Base-by-base conservation (phyloP, 2,113 vertebrate species). In the Delphinapterus leucas region DNA sequence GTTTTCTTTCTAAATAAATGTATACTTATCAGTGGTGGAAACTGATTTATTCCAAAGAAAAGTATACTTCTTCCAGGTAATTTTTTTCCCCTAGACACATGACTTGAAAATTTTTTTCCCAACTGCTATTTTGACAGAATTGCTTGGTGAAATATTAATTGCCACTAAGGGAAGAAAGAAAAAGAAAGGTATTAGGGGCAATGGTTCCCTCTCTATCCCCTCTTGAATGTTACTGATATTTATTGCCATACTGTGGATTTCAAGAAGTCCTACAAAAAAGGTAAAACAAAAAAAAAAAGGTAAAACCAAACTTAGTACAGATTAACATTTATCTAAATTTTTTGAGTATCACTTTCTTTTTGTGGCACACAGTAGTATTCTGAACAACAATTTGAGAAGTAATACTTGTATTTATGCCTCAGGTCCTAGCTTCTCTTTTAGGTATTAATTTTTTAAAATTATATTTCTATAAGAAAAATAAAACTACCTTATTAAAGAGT, bases 1-100 rank as follows among this genome's bases (percentile, higher is more conserved):
- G 85, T 93, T 65, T 93, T 89, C 41, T 86, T 81, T 33, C 68
- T 89, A 97, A 96, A 89, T 92, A 79, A 80, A 82, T 82, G 1
- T 26, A 6, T 71, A 36, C 15, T 65, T 71, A 36, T 8, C 33
- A 81, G 14, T 96, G 81, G 36, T 92, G 12, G 23, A 92, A 44
- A 38, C 26, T 89, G 58, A 67, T 96, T 88, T 96, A 89, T 86
- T 91, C 14, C 31, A 84, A 86, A 73, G 58, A 67, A 92, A 67
- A 80, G 11, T 70, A 15, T 87, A 63, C 84, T 89, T 79, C 31
- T 92, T 8, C 17, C 5, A 25, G 21, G 21, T 83, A 67, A 58
- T 81, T 74, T 82, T 68, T 88, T 61, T 81, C 31, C 55, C 31
- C 44, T 92, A 38, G 36, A 33, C 26, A 55, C 4, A 85, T 41